These are phyloP conservation scores for Corella eumyota DNA, from an alignment of 23 tunicate species.

Conservation along the genomic window DNA sequence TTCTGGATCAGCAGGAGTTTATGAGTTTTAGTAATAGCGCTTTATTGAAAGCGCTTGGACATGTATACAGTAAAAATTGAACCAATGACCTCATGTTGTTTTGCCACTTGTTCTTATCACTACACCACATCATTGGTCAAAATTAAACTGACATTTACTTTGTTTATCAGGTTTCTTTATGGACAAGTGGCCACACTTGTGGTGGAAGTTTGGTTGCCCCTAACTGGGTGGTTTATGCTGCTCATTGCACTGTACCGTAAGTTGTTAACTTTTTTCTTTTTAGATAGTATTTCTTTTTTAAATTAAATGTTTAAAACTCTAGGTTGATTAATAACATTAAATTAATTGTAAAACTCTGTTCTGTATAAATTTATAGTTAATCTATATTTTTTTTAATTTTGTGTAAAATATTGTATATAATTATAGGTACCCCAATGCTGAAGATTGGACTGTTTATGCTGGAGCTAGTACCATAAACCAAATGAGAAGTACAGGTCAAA, in stretches of 20 bases:
- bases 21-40: too few species aligned
- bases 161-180: slow-evolving; percentile 67
- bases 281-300: too few species aligned
- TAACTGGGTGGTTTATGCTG: slow-evolving; percentile 76
- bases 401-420: not conserved
- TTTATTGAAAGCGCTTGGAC: too few species aligned
- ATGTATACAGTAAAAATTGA: too few species aligned
- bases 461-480: slow-evolving; percentile 22
- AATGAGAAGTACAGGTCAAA: slow-evolving; percentile 17
- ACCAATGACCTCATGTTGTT: too few species aligned
- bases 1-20: too few species aligned
- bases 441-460: slow-evolving; percentile 61
- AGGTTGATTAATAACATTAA: too few species aligned
- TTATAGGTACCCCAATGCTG: slow-evolving; percentile 33
- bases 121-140: too few species aligned
- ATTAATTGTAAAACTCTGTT: not conserved
- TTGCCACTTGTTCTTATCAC: too few species aligned
- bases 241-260: slow-evolving; percentile 70
- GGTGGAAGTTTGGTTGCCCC: slow-evolving; percentile 86
- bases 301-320: not conserved
- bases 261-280: not conserved
- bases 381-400: not conserved
- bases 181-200: slow-evolving; percentile 64
- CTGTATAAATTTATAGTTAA: not conserved
- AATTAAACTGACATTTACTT: too few species aligned